These are phyloP conservation scores for Sminthurinus aureus DNA, from an alignment of 2,888 invertebrate species.

Conservation along the genomic window DNA sequence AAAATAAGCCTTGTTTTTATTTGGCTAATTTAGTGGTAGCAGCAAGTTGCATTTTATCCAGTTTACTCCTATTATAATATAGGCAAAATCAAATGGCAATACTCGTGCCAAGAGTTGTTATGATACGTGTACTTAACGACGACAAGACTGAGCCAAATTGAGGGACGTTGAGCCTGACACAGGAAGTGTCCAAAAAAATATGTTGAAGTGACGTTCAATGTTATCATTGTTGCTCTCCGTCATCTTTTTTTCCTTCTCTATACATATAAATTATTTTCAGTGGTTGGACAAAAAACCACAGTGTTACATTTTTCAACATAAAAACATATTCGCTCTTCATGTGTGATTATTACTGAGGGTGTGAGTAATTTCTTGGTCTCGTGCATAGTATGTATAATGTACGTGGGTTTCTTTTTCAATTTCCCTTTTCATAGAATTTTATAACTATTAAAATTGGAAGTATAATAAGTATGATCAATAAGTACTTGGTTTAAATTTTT, in stretches of 20 bases:
- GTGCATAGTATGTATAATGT: slow-evolving; percentile 39
- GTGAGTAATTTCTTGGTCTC: slow-evolving; percentile 30
- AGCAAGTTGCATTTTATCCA: not conserved
- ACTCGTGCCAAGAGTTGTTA: slow-evolving; percentile 10
- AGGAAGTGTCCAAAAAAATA: slow-evolving; percentile 22
- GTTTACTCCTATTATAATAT: not conserved
- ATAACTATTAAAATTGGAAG: not conserved
- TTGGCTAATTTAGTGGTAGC: no score
- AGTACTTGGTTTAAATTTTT: not conserved
- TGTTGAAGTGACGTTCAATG: slow-evolving; percentile 26
- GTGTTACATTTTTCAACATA: not conserved
- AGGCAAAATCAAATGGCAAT: slow-evolving; percentile 17
- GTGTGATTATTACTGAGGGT: slow-evolving; percentile 11
- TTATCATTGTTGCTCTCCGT: slow-evolving; percentile 8
- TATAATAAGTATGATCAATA: not conserved
- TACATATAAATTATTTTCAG: not conserved
- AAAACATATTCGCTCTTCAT: no score
- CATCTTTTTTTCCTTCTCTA: not conserved
- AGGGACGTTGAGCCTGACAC: not conserved
- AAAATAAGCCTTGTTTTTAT: no score
- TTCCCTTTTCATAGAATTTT: not conserved
- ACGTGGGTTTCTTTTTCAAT: slow-evolving; percentile 13
- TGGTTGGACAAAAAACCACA: not conserved
- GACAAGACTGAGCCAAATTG: slow-evolving; percentile 26
- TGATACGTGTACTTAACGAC: slow-evolving; percentile 22